phyloP scores from a whole-genome alignment of 2,888 invertebrate genomes.

The Pasiphila rectangulata region DNA sequence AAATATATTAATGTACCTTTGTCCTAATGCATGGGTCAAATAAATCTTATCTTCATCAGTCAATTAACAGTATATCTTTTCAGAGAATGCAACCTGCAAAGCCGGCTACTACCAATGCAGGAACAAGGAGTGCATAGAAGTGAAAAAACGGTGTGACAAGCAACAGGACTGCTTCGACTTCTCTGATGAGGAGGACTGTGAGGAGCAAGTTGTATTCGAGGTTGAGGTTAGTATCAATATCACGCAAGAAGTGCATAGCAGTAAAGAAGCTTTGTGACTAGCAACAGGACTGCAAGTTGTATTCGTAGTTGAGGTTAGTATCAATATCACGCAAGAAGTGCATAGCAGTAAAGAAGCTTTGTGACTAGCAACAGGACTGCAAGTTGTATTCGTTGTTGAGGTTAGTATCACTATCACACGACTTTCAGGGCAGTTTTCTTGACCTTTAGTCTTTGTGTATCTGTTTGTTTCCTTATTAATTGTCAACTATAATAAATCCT shows the following conservation, averaged over 20 bases:
- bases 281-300: constrained; percentile 83
- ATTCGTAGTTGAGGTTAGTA: constrained; percentile 37
- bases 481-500: too few relatives aligned
- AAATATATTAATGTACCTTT: too few relatives aligned
- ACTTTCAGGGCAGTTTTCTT: too few relatives aligned
- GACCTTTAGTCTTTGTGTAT: too few relatives aligned
- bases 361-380: constrained; percentile 89
- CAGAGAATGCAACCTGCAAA: constrained; percentile 58
- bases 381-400: constrained; percentile 31
- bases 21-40: too few relatives aligned
- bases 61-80: constrained; percentile 15
- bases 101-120: constrained; percentile 82
- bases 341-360: constrained; percentile 84
- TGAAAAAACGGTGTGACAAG: constrained; percentile 85
- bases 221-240: constrained; percentile 35
- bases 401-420: constrained; percentile 35
- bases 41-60: too few relatives aligned
- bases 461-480: background rate
- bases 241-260: constrained; percentile 84
- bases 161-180: constrained; percentile 87
- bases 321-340: constrained; percentile 76
- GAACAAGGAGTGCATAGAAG: constrained; percentile 85
- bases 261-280: constrained; percentile 86
- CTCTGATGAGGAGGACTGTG: constrained; percentile 84
- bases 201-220: constrained; percentile 35